phyloP scores from a whole-genome alignment of 2,888 invertebrate species.

The Pachydiplax longipennis region DNA sequence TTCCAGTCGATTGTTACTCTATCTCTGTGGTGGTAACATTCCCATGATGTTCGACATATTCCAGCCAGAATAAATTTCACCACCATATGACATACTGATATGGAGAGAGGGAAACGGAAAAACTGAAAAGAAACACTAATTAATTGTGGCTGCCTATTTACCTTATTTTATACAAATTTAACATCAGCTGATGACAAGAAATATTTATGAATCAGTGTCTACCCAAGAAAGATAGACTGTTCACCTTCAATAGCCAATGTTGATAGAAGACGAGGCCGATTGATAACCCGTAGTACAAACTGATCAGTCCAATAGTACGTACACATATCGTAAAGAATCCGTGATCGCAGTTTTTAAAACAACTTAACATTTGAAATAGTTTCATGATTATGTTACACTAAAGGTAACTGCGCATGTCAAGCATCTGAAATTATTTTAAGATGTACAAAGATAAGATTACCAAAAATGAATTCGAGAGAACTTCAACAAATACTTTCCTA shows the following conservation, averaged over 20 bases:
- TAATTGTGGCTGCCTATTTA: background rate
- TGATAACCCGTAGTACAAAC: conserved; percentile 88
- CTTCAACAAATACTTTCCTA: background rate
- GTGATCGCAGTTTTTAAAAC: background rate
- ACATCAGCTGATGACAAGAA: background rate
- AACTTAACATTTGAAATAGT: background rate
- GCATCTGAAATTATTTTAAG: background rate
- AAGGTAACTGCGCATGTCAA: background rate
- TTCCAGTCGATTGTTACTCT: conserved; percentile 77
- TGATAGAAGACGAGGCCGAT: conserved; percentile 98
- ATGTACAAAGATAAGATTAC: background rate
- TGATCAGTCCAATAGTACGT: conserved; percentile 63
- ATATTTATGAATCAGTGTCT: background rate
- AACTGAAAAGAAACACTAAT: conserved; percentile 67
- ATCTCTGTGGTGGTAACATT: conserved; percentile 67
- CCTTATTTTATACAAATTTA: background rate
- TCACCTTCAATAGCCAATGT: conserved; percentile 86
- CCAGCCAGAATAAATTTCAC: conserved; percentile 86
- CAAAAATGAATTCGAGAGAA: too few relatives aligned
- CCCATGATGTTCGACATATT: conserved; percentile 69
- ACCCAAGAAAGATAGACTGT: conserved; percentile 44
- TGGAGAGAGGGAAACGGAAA: conserved; percentile 86
- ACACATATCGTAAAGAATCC: background rate
- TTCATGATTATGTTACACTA: background rate
- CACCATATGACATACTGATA: conserved; percentile 88